Percentiles rank a stretch among this genome's conserved stretches.
These are phyloP conservation scores for Acropora tenuis DNA, from an alignment of 64 coral and sea anemone species.

Conservation along the genomic window DNA sequence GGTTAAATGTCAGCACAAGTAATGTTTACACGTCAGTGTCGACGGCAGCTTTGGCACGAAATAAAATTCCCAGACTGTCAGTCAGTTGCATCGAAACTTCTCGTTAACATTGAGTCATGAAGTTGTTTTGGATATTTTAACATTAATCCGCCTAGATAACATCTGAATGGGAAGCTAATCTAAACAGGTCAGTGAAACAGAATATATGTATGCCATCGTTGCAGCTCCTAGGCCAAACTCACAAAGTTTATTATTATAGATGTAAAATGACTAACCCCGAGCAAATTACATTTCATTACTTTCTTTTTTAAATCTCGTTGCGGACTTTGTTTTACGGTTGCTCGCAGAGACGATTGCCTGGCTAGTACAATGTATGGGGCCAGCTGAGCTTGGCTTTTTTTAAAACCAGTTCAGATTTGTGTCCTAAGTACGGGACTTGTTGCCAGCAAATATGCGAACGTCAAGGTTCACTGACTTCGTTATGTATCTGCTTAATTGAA, in stretches of 20 bases:
- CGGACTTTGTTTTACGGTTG: background rate
- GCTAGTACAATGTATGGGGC: background rate
- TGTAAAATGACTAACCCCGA: slow-evolving; percentile 4
- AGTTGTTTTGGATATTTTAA: background rate
- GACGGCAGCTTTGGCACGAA: background rate
- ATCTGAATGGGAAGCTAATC: background rate
- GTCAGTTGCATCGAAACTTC: background rate
- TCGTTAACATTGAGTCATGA: background rate
- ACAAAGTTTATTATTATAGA: background rate
- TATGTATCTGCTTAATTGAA: background rate
- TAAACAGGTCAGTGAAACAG: background rate
- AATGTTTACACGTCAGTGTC: background rate
- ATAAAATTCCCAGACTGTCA: slow-evolving; percentile 12
- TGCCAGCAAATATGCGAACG: background rate
- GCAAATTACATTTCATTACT: slow-evolving; percentile 2
- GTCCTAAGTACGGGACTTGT: background rate
- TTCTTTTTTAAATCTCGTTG: background rate
- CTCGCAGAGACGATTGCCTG: background rate
- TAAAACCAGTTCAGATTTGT: background rate
- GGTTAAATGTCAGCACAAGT: slow-evolving; percentile 1
- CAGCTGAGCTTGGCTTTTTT: slow-evolving; percentile 2
- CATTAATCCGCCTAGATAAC: background rate
- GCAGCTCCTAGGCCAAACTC: background rate
- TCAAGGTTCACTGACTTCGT: background rate
- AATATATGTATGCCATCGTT: background rate